These are phyloP conservation scores for Zaprionus ghesquierei DNA, from an alignment of 1,140 invertebrate genomes.

Conservation along the genomic window DNA sequence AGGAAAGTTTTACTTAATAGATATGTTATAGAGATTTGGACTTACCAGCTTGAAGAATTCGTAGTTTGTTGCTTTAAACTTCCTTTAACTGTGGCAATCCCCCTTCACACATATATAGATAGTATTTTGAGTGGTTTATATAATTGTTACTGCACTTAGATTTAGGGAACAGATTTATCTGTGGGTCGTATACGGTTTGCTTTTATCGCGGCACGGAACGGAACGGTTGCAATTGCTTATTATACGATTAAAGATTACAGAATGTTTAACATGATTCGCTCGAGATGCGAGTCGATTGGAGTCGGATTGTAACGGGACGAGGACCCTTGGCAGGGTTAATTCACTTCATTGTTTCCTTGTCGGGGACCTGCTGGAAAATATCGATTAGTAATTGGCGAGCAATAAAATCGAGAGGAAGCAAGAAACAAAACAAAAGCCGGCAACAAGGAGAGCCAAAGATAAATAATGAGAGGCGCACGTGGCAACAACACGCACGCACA, in stretches of 20 bases:
- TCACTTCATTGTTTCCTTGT: conserved; percentile 39
- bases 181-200: conserved; percentile 63
- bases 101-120: not conserved
- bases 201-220: conserved; percentile 71
- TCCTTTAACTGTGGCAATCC: not conserved
- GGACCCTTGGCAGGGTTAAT: not conserved
- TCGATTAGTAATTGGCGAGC: conserved; percentile 60
- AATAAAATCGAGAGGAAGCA: conserved; percentile 36
- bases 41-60: conserved; percentile 14
- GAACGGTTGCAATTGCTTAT: conserved; percentile 60
- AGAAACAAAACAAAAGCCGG: conserved; percentile 51
- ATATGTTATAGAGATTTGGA: not conserved
- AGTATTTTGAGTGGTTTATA: not conserved
- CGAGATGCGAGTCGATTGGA: conserved; percentile 1
- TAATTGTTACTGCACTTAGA: conserved; percentile 42
- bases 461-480: conserved; percentile 50
- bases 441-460: conserved; percentile 28
- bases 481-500: conserved; percentile 27
- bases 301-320: not conserved
- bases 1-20: too few species aligned
- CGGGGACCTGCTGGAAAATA: conserved; percentile 52
- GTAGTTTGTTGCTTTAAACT: not conserved
- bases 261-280: conserved; percentile 1
- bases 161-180: conserved; percentile 41
- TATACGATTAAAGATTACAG: not conserved